Percentiles rank a stretch among this genome's conserved stretches.
Conservation (phyloP, 2,888 invertebrate genomes). For the Saturnia japonica region DNA sequence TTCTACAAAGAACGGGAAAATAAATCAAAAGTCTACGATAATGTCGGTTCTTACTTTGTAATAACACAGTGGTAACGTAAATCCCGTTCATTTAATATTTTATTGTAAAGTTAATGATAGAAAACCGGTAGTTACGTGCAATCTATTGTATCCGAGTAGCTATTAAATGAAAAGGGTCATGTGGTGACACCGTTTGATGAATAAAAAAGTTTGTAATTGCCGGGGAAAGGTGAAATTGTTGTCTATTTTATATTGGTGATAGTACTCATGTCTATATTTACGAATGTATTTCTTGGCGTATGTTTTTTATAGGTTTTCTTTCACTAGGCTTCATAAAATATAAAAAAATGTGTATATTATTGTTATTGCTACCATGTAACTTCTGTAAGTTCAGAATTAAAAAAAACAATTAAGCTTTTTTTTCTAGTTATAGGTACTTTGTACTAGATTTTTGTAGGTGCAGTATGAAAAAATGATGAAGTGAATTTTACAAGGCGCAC, state of each 20-base stretch:
- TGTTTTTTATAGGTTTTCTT: background rate
- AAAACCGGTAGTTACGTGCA: constrained; percentile 26
- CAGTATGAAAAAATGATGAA: too few relatives aligned
- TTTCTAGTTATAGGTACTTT: too few relatives aligned
- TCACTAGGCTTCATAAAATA: too few relatives aligned
- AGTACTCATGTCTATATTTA: background rate
- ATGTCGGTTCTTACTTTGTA: background rate
- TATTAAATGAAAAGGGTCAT: constrained; percentile 15
- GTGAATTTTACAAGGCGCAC: too few relatives aligned
- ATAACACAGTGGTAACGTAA: constrained; percentile 6
- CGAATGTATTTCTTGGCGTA: background rate
- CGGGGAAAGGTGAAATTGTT: constrained; percentile 9
- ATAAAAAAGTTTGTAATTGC: constrained; percentile 22
- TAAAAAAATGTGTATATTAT: too few relatives aligned
- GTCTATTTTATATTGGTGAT: background rate
- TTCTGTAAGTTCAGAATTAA: too few relatives aligned
- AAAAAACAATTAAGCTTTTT: too few relatives aligned
- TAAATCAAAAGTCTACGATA: background rate
- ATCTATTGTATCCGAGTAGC: constrained; percentile 30
- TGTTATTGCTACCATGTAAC: too few relatives aligned
- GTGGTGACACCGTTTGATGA: constrained; percentile 19
- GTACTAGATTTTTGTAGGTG: too few relatives aligned
- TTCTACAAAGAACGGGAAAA: background rate
- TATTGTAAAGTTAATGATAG: constrained; percentile 20
- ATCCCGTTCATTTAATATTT: constrained; percentile 19